phyloP scores from a whole-genome alignment of 2,113 vertebrate genomes.

The Pogonocichla stellata region DNA sequence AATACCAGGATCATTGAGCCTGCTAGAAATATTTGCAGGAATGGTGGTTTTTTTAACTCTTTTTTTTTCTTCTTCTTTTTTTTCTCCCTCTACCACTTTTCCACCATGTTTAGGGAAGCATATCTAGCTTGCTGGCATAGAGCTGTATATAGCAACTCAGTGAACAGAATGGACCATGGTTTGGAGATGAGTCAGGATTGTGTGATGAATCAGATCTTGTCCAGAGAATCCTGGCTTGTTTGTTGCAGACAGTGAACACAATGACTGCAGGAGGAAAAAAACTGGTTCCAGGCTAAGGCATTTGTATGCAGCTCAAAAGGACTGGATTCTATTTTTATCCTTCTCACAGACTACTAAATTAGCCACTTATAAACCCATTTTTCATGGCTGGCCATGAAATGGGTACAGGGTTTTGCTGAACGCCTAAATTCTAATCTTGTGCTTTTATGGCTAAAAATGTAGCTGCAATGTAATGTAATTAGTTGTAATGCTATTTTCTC shows the following conservation, averaged over 20 bases:
- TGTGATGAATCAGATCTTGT: not conserved
- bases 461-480: not conserved
- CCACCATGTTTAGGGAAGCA: not conserved
- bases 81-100: not conserved
- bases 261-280: not conserved
- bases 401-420: not conserved
- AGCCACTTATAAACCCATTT: not conserved
- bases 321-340: not conserved
- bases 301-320: not conserved
- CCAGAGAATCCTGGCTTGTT: not conserved
- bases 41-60: rapidly evolving
- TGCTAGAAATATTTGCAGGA: not conserved
- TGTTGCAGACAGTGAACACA: not conserved
- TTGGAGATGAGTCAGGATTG: not conserved
- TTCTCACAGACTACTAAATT: not conserved
- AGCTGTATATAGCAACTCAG: not conserved
- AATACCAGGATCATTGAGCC: not conserved
- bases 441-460: not conserved
- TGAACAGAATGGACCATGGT: not conserved
- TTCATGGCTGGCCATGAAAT: not conserved
- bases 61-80: rapidly evolving
- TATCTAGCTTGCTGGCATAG: not conserved
- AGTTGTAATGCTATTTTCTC: not conserved
- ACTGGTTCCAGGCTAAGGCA: not conserved
- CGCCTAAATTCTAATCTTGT: not conserved